Percentiles rank a stretch among this genome's conserved stretches.
These are phyloP conservation scores for Tachycineta bicolor DNA, from an alignment of 2,113 vertebrate genomes.

Conservation along the genomic window DNA sequence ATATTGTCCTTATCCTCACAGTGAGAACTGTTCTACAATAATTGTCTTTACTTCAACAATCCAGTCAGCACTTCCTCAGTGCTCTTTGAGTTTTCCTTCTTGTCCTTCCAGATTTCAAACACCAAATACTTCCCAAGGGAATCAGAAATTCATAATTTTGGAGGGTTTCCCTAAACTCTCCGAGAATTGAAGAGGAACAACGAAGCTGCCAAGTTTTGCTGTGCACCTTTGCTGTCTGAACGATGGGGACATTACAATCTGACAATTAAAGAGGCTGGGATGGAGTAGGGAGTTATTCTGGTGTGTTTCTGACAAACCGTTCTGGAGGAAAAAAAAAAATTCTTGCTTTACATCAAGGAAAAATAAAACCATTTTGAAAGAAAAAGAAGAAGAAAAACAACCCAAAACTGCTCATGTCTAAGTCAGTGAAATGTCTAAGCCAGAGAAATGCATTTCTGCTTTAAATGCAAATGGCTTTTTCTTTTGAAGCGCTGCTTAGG, in stretches of 20 bases:
- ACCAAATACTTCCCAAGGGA: neutral
- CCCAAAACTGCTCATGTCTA: neutral
- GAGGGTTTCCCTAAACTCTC: neutral
- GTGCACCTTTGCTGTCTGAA: neutral
- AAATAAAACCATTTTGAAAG: neutral
- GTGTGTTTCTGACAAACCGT: neutral
- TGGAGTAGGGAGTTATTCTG: neutral
- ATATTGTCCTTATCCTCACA: neutral
- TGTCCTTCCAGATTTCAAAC: neutral
- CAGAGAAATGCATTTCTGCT: conserved; percentile 4
- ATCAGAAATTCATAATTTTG: neutral
- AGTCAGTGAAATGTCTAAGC: neutral
- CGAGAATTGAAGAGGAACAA: neutral
- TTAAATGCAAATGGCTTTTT: conserved; percentile 32
- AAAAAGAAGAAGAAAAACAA: neutral
- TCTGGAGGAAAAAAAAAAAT: neutral
- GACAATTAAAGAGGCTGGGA: neutral
- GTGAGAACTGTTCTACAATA: neutral
- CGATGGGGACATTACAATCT: neutral
- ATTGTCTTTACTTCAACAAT: neutral
- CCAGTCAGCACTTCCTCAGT: neutral
- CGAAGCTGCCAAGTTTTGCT: neutral
- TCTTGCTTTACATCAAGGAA: neutral
- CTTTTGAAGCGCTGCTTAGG: conserved; percentile 32
- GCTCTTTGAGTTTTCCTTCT: neutral